Conservation (phyloP, 1,140 invertebrate genomes). For the Mya arenaria region DNA sequence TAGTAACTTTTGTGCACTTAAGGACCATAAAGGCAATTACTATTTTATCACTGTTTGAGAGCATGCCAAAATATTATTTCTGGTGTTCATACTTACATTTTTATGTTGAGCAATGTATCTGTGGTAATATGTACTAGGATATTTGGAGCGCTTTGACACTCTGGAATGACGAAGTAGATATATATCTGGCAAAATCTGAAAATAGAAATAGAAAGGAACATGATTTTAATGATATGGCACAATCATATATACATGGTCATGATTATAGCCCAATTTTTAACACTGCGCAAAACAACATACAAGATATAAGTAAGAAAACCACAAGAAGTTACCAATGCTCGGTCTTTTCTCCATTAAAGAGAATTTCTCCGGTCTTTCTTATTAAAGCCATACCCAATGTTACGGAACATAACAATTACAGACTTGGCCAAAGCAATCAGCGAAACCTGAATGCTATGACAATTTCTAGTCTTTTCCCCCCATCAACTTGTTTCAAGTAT, state of each 20-base stretch:
- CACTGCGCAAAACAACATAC: too few relatives aligned
- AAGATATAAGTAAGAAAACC: too few relatives aligned
- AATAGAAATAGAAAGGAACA: slow-evolving; percentile 1
- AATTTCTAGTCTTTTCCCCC: too few relatives aligned
- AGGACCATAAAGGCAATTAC: too few relatives aligned
- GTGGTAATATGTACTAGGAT: slow-evolving; percentile 50
- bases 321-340: too few relatives aligned
- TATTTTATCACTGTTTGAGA: too few relatives aligned
- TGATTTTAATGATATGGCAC: neutral
- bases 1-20: too few relatives aligned
- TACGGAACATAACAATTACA: neutral
- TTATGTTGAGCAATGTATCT: slow-evolving; percentile 13
- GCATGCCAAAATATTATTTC: too few relatives aligned
- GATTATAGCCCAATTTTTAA: neutral
- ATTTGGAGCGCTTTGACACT: slow-evolving; percentile 46
- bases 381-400: neutral
- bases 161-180: slow-evolving; percentile 33
- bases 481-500: too few relatives aligned
- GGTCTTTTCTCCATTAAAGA: neutral
- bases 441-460: neutral
- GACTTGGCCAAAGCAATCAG: neutral
- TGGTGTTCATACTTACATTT: slow-evolving; percentile 39
- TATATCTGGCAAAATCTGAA: slow-evolving; percentile 40
- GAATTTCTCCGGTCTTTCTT: neutral
- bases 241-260: neutral